These are phyloP conservation scores for Acestrorhynchus altus DNA, from an alignment of 2,797 vertebrate genomes.

Conservation along the genomic window DNA sequence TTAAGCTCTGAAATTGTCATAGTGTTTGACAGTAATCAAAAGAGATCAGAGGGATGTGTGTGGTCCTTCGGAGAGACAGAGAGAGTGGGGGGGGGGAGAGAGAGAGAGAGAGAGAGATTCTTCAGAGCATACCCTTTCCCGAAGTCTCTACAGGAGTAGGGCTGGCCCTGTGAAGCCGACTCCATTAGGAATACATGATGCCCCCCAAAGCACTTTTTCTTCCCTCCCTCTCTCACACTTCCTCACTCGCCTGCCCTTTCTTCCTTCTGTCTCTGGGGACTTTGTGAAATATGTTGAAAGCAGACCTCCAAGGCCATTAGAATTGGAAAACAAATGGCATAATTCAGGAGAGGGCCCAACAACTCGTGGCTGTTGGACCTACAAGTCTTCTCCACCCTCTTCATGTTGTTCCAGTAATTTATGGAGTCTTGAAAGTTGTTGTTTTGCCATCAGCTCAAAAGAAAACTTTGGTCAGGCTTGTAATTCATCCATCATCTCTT, in stretches of 20 bases:
- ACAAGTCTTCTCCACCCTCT: constrained; percentile 8
- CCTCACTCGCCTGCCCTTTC: constrained; percentile 29
- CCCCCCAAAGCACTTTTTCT: constrained; percentile 37
- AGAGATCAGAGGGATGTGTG: background rate
- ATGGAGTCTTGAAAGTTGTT: constrained; percentile 36
- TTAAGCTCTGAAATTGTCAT: background rate
- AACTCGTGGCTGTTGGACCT: constrained; percentile 63
- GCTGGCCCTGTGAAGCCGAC: constrained; percentile 35
- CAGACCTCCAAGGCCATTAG: constrained; percentile 65
- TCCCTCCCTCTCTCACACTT: constrained; percentile 31
- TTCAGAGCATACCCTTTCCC: constrained; percentile 23
- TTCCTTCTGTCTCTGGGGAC: constrained; percentile 47
- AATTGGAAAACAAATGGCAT: constrained; percentile 75
- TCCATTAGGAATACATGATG: constrained; percentile 58
- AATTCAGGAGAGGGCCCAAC: constrained; percentile 71
- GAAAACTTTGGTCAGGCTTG: constrained; percentile 31
- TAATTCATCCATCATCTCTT: constrained; percentile 19
- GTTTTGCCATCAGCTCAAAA: constrained; percentile 40
- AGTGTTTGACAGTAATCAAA: background rate
- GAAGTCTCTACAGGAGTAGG: constrained; percentile 26
- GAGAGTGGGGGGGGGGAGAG: background rate
- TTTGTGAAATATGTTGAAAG: constrained; percentile 75
- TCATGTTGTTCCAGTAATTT: constrained; percentile 56
- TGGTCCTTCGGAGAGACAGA: background rate
- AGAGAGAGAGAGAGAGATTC: constrained; percentile 28